Base-by-base conservation (phyloP, 2,113 vertebrate genomes). In the Elephantulus edwardii region DNA sequence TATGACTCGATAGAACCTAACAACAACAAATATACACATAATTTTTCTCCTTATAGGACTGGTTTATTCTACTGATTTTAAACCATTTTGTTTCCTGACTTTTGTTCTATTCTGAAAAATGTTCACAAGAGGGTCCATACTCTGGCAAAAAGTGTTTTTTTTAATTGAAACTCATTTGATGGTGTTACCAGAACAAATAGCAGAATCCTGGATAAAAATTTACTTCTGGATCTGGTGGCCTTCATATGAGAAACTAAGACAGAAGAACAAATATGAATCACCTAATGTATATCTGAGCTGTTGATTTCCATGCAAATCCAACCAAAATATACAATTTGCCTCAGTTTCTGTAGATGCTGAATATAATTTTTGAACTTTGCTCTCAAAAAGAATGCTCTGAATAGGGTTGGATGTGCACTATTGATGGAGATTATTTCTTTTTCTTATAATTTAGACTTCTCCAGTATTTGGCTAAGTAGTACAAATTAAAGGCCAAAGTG, bases 191-290 rank as follows among this genome's bases (percentile, higher is more conserved):
- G 46, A 46, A 90, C 52, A 60, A 74, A 89, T 48, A 64, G 90
- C 75, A 72, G 93, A 74, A 91, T 92, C 74, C 84, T 68, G 92
- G 86, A 75, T 62, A 75, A 91, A 96, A 70, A 35, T 40, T 74
- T 84, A 92, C 33, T 93, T 83, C 68, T 92, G 83, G 77, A 71
- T 75, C 66, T 92, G 33, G 48, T 92, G 33, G 48, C 17, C 54
- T 66, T 75, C 64, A 76, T 42, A 33, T 77, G 82, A 94, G 88
- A 94, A 83, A 90, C 84, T n/a, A 56, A 92, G 76, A 94, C 74
- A 88, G 88, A 91, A 94, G 75, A 95, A 48, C 52, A 82, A 95
- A 94, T 92, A 79, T 82, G 85, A 94, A 94, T 70, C 83, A 93
- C 85, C 60, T 71, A 30, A 76, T 50, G 89, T n/a, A n/a, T n/a